A percentile compares a stretch with the other conserved stretches of the same genome.
Conservation (phyloP, 2,113 vertebrate genomes). For the Bufo gargarizans region DNA sequence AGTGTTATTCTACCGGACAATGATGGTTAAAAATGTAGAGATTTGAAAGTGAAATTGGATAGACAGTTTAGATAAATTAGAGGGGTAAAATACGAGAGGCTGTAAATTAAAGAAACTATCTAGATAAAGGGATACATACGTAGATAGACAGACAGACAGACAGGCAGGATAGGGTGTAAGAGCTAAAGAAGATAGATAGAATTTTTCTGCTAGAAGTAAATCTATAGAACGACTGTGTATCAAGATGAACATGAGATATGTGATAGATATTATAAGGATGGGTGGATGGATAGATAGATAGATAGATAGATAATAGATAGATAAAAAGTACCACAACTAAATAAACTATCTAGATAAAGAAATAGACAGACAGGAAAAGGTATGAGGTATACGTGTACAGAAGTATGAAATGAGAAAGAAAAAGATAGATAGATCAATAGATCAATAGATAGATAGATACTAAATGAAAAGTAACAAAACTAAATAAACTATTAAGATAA, state of each 20-base stretch:
- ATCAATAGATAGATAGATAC: neutral
- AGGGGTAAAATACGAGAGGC: neutral
- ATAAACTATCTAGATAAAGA: no score
- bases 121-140: conserved; percentile 13
- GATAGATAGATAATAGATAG: conserved; percentile 18
- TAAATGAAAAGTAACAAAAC: no score
- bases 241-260: neutral
- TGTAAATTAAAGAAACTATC: neutral
- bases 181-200: neutral
- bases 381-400: no score
- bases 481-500: no score
- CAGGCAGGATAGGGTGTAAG: neutral
- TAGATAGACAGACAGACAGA: conserved; percentile 24
- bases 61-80: neutral
- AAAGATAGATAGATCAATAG: no score
- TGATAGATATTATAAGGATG: neutral
- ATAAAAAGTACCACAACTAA: neutral
- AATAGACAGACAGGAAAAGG: no score
- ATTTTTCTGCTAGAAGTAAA: neutral
- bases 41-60: neutral
- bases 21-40: neutral
- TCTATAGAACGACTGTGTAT: neutral
- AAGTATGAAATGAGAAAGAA: neutral
- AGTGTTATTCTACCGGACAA: neutral
- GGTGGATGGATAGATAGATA: neutral